phyloP scores from a whole-genome alignment of 2,797 vertebrate species.

The Oryzias sinensis region DNA sequence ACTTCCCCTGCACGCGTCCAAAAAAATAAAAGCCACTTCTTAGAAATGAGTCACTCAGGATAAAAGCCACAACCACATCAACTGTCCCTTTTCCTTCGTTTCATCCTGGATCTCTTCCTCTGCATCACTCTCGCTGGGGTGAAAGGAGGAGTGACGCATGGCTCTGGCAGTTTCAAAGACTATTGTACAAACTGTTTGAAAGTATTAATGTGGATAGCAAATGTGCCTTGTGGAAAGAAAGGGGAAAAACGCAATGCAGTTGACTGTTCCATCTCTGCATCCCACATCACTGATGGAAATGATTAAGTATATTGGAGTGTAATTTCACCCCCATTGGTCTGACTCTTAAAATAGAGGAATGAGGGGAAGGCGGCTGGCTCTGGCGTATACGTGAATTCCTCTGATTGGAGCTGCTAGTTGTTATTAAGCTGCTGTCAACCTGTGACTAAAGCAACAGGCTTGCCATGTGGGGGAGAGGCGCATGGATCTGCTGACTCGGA shows the following conservation, averaged over 20 bases:
- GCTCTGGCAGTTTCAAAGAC: conserved; percentile 47
- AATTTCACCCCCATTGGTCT: conserved; percentile 70
- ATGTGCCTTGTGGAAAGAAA: conserved; percentile 57
- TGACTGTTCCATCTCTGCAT: conserved; percentile 31
- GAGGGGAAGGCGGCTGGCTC: conserved; percentile 38
- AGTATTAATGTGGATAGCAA: conserved; percentile 49
- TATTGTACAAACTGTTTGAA: conserved; percentile 31
- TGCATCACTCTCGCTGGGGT: conserved; percentile 4
- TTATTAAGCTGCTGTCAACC: conserved; percentile 72
- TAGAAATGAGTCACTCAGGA: conserved; percentile 43
- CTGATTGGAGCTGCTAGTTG: conserved; percentile 68
- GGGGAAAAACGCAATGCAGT: conserved; percentile 21
- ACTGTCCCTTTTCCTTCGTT: conserved; percentile 45
- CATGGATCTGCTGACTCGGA: conserved; percentile 36
- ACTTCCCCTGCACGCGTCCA: conserved; percentile 50
- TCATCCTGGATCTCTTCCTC: conserved; percentile 38
- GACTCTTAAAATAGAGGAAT: conserved; percentile 69
- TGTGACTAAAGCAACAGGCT: conserved; percentile 58
- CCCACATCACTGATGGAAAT: conserved; percentile 76
- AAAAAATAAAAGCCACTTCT: conserved; percentile 51
- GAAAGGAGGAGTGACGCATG: conserved; percentile 52
- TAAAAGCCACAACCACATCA: conserved; percentile 60
- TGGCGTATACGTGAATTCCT: conserved; percentile 71
- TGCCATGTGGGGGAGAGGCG: conserved; percentile 41
- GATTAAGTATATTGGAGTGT: conserved; percentile 77